A percentile compares a stretch with the other conserved stretches of the same genome.
Conservation (phyloP, 2,113 vertebrate genomes). For the Mionectes macconnelli region DNA sequence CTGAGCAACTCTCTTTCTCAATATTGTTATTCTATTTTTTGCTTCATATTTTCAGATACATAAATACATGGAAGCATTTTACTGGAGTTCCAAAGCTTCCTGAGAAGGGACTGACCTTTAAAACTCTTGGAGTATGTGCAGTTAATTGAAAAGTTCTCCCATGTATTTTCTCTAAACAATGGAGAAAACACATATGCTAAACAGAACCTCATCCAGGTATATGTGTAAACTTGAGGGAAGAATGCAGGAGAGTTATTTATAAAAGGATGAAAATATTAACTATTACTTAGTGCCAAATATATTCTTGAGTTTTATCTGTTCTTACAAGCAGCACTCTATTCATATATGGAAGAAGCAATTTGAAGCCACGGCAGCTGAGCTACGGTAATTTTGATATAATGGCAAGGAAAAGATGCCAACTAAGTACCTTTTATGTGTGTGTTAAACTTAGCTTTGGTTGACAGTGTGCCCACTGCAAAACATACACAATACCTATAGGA, state of each 20-base stretch:
- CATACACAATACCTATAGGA: conserved; percentile 38
- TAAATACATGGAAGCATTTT: not conserved
- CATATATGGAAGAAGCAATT: not conserved
- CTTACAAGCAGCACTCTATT: conserved; percentile 30
- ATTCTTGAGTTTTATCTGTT: conserved; percentile 49
- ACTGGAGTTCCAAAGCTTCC: not conserved
- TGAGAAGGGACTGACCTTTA: not conserved
- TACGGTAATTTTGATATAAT: conserved; percentile 45
- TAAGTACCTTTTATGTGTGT: conserved; percentile 27
- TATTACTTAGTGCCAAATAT: conserved; percentile 28
- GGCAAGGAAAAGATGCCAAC: conserved; percentile 49
- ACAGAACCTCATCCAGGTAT: not conserved
- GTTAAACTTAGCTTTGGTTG: conserved; percentile 51
- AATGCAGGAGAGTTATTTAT: conserved; percentile 14
- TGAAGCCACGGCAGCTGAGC: conserved; percentile 38
- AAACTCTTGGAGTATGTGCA: not conserved
- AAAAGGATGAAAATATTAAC: conserved; percentile 18
- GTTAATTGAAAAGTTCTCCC: not conserved
- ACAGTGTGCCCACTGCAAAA: conserved; percentile 55
- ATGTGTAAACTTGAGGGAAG: conserved; percentile 30
- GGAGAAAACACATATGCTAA: not conserved
- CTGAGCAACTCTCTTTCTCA: not conserved
- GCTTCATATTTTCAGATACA: not conserved
- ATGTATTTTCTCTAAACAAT: not conserved
- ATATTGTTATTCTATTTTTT: not conserved